phyloP scores from a whole-genome alignment of 1,140 invertebrate species.

The Copidosoma floridanum region DNA sequence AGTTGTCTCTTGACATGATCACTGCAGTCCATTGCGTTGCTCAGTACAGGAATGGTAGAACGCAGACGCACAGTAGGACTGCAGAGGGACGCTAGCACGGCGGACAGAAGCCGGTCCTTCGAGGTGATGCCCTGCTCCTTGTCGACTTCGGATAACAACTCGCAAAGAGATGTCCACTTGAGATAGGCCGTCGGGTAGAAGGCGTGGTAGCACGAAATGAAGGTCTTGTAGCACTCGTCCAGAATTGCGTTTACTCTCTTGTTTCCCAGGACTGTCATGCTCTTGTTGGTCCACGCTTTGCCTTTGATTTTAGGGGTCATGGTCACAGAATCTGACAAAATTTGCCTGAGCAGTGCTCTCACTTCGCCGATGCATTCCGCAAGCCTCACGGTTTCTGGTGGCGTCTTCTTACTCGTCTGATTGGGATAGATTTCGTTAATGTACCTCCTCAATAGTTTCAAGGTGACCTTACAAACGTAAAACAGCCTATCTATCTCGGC shows the following conservation, averaged over 20 bases:
- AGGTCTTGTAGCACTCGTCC: slow-evolving; percentile 87
- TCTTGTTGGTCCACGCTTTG: slow-evolving; percentile 13
- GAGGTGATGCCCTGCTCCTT: slow-evolving; percentile 58
- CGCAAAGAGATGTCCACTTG: slow-evolving; percentile 91
- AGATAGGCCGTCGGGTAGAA: slow-evolving; percentile 92
- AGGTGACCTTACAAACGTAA: slow-evolving; percentile 80
- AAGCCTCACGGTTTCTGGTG: slow-evolving; percentile 71
- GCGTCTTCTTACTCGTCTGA: slow-evolving; percentile 63
- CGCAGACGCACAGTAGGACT: slow-evolving; percentile 75
- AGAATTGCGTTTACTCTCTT: slow-evolving; percentile 71
- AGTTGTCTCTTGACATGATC: slow-evolving; percentile 59
- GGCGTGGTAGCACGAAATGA: slow-evolving; percentile 89
- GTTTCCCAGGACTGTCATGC: slow-evolving; percentile 31
- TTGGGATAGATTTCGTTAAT: slow-evolving; percentile 89
- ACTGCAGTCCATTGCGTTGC: slow-evolving; percentile 57
- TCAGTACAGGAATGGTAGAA: slow-evolving; percentile 73
- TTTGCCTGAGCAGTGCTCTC: slow-evolving; percentile 75
- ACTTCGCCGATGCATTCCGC: slow-evolving; percentile 87
- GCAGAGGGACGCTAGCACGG: slow-evolving; percentile 78
- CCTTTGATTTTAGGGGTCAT: slow-evolving; percentile 46
- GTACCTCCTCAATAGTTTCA: slow-evolving; percentile 79
- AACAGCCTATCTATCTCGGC: slow-evolving; percentile 80
- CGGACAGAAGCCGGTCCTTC: slow-evolving; percentile 73
- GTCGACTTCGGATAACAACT: slow-evolving; percentile 76
- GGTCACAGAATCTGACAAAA: slow-evolving; percentile 75